Conservation (phyloP, 1,140 invertebrate species). For the Leptinotarsa defecta region DNA sequence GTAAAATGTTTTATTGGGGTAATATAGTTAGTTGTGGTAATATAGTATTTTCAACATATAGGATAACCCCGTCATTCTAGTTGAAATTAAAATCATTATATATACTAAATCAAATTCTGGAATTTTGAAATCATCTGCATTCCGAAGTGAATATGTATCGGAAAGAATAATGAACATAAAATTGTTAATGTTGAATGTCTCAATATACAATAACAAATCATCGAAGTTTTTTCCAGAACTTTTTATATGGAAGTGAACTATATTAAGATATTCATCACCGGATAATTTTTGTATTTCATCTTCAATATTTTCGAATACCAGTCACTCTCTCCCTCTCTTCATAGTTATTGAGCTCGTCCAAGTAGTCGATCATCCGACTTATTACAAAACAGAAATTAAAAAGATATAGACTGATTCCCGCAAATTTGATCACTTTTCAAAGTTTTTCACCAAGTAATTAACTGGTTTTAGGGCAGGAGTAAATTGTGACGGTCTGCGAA, state of each 20-base stretch:
- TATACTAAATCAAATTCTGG: slow-evolving; percentile 23
- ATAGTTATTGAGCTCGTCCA: too few species aligned
- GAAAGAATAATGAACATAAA: slow-evolving; percentile 7
- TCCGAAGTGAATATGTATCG: background rate
- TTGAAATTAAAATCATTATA: slow-evolving; percentile 22
- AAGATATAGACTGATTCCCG: too few species aligned
- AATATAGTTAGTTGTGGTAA: background rate
- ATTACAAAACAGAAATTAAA: too few species aligned
- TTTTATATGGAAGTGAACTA: slow-evolving; percentile 13
- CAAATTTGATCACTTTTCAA: too few species aligned
- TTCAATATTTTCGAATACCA: background rate
- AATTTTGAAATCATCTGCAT: slow-evolving; percentile 2
- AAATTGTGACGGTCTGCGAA: too few species aligned
- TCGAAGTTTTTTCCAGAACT: slow-evolving; percentile 24
- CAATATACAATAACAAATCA: slow-evolving; percentile 16
- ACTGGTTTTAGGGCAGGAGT: too few species aligned
- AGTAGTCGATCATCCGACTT: too few species aligned
- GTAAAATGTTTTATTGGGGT: background rate
- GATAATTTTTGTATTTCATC: too few species aligned
- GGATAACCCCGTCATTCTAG: slow-evolving; percentile 24
- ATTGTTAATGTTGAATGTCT: background rate
- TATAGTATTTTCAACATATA: slow-evolving; percentile 12
- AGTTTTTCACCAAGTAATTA: too few species aligned
- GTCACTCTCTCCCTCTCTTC: too few species aligned
- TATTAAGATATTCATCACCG: background rate